Evolutionary conservation across 2,113 vertebrate species (phyloP), one percentile per base, ranked within the genome.

Genomic region (Cranoglanis bouderius): DNA sequence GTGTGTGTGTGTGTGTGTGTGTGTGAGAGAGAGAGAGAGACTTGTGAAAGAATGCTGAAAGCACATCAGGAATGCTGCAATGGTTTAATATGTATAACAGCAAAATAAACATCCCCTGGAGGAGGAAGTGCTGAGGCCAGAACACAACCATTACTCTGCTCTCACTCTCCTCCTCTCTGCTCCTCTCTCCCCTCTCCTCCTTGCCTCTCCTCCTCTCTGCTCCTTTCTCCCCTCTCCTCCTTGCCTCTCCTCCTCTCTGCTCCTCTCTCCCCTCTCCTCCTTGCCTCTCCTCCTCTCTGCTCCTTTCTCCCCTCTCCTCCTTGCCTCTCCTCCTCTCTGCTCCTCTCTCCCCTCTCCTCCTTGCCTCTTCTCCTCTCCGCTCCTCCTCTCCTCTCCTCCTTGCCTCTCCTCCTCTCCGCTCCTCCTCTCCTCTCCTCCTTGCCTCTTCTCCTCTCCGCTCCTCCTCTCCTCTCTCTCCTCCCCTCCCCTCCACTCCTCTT

Each of bases 51-150:
- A 85, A 59, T 74, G 35, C 83, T 40, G 8, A 70, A 53, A 84
- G 82, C 57, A 77, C 84, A 57, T 53, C 55, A 87, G 29, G 43
- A 51, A 57, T 61, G 29, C 24, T 9, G 6, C 85, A 21, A 67
- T 84, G 63, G 84, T 88, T 89, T 89, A 65, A 85, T 88, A 87
- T 59, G 51, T n/a, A 0, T 72, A 84, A 80, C 32, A 82, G 70
- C 19, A 61, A 91, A 84, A 87, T 85, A 91, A 91, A 90, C 70
- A 67, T 70, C 70, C 74, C 72, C 29, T 40, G 80, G 82, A 63
- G 51, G 51, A 65, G 0, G 49, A 32, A 86, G 81, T 3, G 13
- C 16, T 55, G 32, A 74, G 26, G 53, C 9, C 61, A 74, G 43
- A 87, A 88, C 81, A 55, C 46, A 90, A 81, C 89, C 55, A 40